A percentile compares a stretch with the other conserved stretches of the same genome.
Evolutionary conservation across 2,797 vertebrate species (phyloP).

Genomic region (Phataginus tetradactyla): DNA sequence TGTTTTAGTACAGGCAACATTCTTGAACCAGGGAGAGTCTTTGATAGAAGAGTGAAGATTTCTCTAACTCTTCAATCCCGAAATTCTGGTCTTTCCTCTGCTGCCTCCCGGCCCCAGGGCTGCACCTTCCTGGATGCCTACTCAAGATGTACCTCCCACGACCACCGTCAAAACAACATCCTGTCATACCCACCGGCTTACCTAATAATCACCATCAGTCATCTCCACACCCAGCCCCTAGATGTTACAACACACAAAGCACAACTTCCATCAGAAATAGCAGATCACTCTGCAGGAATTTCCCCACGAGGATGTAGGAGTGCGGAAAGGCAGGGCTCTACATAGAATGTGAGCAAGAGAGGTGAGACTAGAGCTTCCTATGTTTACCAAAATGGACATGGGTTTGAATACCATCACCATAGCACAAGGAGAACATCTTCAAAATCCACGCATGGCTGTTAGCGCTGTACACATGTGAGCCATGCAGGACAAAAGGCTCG

Average conservation of each 20-base stretch:
- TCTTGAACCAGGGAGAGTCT: neutral
- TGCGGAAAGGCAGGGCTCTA: neutral
- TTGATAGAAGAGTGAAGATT: neutral
- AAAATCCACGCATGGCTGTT: neutral
- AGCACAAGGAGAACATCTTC: neutral
- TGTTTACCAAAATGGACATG: neutral
- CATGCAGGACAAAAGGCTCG: neutral
- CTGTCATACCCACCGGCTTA: neutral
- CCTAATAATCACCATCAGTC: neutral
- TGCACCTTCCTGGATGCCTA: neutral
- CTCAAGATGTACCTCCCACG: neutral
- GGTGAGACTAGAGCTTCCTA: neutral
- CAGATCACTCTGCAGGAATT: neutral
- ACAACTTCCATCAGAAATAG: neutral
- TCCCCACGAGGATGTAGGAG: neutral
- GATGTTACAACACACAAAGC: neutral
- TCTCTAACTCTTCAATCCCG: neutral
- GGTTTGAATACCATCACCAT: neutral
- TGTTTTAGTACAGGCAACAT: neutral
- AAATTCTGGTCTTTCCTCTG: neutral
- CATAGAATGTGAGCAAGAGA: neutral
- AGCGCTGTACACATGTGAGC: neutral
- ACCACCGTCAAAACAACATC: neutral
- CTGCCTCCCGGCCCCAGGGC: neutral
- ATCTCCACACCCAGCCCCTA: neutral